Percentiles rank a stretch among this genome's conserved stretches.
These are phyloP conservation scores for Ammodytes marinus DNA, from an alignment of 2,113 vertebrate genomes.

Conservation along the genomic window DNA sequence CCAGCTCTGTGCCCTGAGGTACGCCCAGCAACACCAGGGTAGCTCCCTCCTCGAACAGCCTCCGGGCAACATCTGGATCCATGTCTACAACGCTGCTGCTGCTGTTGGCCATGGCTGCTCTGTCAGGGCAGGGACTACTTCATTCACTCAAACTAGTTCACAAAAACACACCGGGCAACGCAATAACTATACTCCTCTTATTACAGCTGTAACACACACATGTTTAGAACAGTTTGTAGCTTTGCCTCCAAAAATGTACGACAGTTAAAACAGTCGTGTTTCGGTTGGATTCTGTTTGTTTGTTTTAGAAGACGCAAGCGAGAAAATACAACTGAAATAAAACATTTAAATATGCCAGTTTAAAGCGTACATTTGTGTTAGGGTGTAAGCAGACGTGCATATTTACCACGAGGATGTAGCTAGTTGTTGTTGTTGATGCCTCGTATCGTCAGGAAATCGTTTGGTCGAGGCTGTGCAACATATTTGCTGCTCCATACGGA, in stretches of 20 bases:
- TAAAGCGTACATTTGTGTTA: not conserved
- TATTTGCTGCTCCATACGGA: not conserved
- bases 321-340: accelerated
- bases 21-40: slow-evolving; percentile 90
- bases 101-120: slow-evolving; percentile 67
- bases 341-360: not conserved
- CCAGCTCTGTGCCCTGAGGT: slow-evolving; percentile 92
- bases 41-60: slow-evolving; percentile 94
- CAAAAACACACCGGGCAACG: not conserved
- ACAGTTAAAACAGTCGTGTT: not conserved
- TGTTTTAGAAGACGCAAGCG: not conserved
- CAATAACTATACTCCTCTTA: not conserved
- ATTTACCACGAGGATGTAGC: not conserved
- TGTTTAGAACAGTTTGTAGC: not conserved
- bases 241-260: not conserved
- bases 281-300: not conserved
- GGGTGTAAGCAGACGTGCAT: accelerated
- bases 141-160: not conserved
- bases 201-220: not conserved
- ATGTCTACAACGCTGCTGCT: slow-evolving; percentile 73
- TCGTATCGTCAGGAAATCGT: slow-evolving; percentile 6
- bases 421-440: slow-evolving; percentile 14
- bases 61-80: slow-evolving; percentile 90
- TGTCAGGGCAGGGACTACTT: not conserved
- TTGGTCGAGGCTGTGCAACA: slow-evolving; percentile 22